These are phyloP conservation scores for Antheraea assamensis DNA, from an alignment of 2,888 invertebrate genomes.

Conservation along the genomic window DNA sequence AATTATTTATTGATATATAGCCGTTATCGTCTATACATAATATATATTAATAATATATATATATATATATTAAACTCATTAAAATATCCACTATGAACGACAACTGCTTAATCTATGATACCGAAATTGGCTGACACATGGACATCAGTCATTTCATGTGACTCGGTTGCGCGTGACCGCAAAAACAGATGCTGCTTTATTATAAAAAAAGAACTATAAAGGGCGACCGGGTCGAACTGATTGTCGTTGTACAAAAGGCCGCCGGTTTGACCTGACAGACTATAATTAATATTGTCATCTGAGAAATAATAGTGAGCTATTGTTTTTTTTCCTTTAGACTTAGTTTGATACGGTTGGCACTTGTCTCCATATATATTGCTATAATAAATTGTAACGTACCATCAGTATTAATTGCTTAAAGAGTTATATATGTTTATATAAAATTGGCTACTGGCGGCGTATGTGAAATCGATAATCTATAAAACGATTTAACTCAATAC, in stretches of 20 bases:
- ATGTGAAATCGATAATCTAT: too few species aligned
- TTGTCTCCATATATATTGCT: not conserved
- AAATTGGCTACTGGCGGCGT: too few species aligned
- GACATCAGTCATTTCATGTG: constrained; percentile 68
- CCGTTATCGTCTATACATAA: not conserved
- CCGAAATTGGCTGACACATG: constrained; percentile 67
- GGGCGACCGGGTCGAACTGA: constrained; percentile 60
- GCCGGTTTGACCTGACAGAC: constrained; percentile 50
- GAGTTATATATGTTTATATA: too few species aligned
- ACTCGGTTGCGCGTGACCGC: constrained; percentile 59
- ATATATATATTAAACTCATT: not conserved
- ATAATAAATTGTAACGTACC: not conserved
- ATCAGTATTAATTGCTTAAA: too few species aligned
- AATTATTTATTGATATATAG: too few species aligned
- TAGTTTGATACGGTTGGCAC: not conserved
- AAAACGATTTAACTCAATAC: too few species aligned
- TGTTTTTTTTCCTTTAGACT: constrained; percentile 15
- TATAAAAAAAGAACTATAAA: constrained; percentile 58
- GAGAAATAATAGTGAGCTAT: constrained; percentile 18
- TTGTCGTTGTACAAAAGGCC: constrained; percentile 58
- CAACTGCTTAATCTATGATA: constrained; percentile 49
- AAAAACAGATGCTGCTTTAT: constrained; percentile 65
- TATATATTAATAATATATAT: too few species aligned
- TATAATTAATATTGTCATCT: constrained; percentile 44
- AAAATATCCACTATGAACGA: not conserved